Evolutionary conservation across 2,797 vertebrate genomes (phyloP), one percentile per base, ranked within the genome.

Genomic region (Lepus oiostolus): DNA sequence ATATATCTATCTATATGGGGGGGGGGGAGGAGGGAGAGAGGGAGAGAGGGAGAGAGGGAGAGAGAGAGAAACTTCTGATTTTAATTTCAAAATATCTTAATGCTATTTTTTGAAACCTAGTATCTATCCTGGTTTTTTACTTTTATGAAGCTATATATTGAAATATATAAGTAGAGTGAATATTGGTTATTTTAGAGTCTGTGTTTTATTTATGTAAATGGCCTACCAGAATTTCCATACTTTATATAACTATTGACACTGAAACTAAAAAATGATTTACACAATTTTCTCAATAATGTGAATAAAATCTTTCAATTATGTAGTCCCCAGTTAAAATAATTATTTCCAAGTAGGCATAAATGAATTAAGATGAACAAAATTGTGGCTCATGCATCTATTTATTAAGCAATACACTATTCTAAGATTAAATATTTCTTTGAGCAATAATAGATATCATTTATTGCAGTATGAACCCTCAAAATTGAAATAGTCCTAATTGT

Each of bases 351-450:
- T 47, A 35, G 47, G 0, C 5, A 85, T 88, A 96, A 88, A 77
- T 88, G 22, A 88, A 65, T 87, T 87, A 86, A 9, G 71, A 11
- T 35, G 1, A 96, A 96, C 47, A 95, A 95, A 96, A 82, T 88
- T 75, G 42, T 81, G 24, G 92, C 10, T 89, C 17, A 63, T 93
- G 95, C 38, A 72, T 87, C 21, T 91, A 19, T 93, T 97, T 28
- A 86, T 22, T 85, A 16, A 94, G 9, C 82, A 94, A 89, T 42
- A 42, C 70, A 82, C 4, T 62, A 0, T 68, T 52, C 62, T 90
- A 94, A 63, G 14, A 95, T 96, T 97, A 94, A 96, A 88, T 95
- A 88, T 84, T 93, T 96, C 26, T 70, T 85, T 94, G 32, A 95
- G 67, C 13, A 80, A 85, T 72, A 96, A 71, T 17, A 91, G 62